These are phyloP conservation scores for Cochlearius cochlearius DNA, from an alignment of 2,113 vertebrate genomes.

Conservation along the genomic window DNA sequence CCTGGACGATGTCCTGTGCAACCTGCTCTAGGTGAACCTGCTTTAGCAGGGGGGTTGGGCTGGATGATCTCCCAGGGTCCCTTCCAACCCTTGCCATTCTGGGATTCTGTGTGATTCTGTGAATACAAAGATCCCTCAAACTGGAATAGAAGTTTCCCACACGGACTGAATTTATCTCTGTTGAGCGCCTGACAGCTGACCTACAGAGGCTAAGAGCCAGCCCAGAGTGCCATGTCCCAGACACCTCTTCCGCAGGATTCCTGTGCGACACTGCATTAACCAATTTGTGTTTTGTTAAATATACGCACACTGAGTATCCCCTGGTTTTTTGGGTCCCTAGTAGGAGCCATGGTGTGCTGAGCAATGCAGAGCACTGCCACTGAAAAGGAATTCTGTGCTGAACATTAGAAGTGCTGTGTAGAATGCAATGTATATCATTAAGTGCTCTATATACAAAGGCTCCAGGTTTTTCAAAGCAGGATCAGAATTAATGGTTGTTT, in stretches of 20 bases:
- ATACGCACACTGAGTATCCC: background rate
- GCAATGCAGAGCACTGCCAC: background rate
- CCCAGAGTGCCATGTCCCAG: fast-evolving
- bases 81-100: too few species aligned
- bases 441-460: background rate
- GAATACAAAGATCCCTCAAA: background rate
- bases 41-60: too few species aligned
- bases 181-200: too few species aligned
- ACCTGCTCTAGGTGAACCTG: too few species aligned
- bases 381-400: background rate
- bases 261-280: background rate
- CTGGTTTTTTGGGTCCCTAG: background rate
- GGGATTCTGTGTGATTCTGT: too few species aligned
- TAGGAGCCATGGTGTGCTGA: background rate
- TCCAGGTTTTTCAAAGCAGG: background rate
- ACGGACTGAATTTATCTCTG: background rate
- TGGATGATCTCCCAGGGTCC: too few species aligned
- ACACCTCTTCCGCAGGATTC: background rate
- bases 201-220: background rate
- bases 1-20: too few species aligned
- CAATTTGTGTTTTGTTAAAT: background rate
- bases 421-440: background rate
- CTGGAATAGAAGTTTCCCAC: background rate
- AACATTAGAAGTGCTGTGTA: background rate
- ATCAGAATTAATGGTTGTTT: background rate